Base-by-base conservation (phyloP, 2,888 invertebrate species). In the Amblyjoppa fuscipennis region DNA sequence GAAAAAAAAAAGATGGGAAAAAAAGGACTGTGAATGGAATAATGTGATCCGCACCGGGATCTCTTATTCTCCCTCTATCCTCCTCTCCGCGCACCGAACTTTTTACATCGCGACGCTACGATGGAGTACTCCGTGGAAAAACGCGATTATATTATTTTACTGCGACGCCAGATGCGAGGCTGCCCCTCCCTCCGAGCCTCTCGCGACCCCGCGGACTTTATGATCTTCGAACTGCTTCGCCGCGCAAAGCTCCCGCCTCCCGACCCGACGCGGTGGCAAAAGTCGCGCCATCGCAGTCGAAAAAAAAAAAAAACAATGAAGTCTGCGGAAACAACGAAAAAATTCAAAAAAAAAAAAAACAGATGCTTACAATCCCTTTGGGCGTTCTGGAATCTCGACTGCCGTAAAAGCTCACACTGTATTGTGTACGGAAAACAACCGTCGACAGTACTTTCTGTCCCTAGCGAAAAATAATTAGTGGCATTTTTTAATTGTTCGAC, bases 31-130 rank as follows among this genome's bases (percentile, higher is more conserved):
- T 49, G 45, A 80, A 69, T 9, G 81, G 87, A 87, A 86, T 66
- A 85, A 87, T 84, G 83, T 77, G 74, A 78, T 82, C 74, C 68
- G 68, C 68, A 34, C 2, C 56, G 71, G 70, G 82, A 80, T 75
- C 82, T 53, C 78, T 84, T 87, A 81, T 78, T 73, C n/a, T 28
- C 20, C 16, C 20, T 69, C 25, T 69, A 11, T 38, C 16, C 45
- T 28, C 45, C 16, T 25, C 31, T 66, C n/a, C 6, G 53, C 25
- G 45, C 41, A n/a, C 56, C 11, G 31, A 6, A 13, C 38, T 13
- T 25, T 66, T 6, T 53, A 34, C 28, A 28, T 13, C 16, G 61
- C 45, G 25, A 56, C 64, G 13, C 13, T 70, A 28, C 61, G 70
- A 75, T 59, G 71, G 34, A 45, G 56, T 70, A 76, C 11, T 76